Percentiles rank a stretch among this genome's conserved stretches.
Evolutionary conservation across 2,113 vertebrate species (phyloP).

Genomic region (Halcyon malimbica): DNA sequence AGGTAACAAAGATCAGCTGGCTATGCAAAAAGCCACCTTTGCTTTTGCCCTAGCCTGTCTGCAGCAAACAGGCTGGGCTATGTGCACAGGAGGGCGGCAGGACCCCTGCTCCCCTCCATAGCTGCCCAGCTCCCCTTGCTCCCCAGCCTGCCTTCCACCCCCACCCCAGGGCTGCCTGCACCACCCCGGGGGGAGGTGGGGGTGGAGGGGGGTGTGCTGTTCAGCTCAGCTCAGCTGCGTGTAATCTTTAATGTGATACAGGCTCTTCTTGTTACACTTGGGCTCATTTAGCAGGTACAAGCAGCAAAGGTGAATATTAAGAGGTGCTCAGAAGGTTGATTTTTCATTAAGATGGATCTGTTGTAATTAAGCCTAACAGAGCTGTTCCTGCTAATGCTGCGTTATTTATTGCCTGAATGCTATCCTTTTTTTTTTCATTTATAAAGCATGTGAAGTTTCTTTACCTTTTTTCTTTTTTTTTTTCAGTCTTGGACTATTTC

Average conservation of each 20-base stretch:
- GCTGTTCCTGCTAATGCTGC: background rate
- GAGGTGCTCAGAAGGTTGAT: conserved; percentile 2
- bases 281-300: background rate
- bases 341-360: conserved; percentile 39
- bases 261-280: background rate
- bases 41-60: background rate
- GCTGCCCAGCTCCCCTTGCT: background rate
- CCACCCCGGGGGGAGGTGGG: background rate
- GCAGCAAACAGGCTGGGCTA: background rate
- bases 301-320: conserved; percentile 1
- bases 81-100: rapidly evolving
- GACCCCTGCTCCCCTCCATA: rapidly evolving
- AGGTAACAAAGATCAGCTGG: background rate
- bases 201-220: no score
- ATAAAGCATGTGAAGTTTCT: background rate
- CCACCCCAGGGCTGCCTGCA: background rate
- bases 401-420: conserved; percentile 21
- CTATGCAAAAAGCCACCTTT: background rate
- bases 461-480: background rate
- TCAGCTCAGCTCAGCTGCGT: background rate
- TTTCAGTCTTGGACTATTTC: conserved; percentile 11
- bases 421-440: background rate
- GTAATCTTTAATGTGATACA: background rate
- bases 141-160: background rate
- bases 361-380: conserved; percentile 44